Base-by-base conservation (phyloP, 2,113 vertebrate genomes). In the Microcebus lehilahytsara region DNA sequence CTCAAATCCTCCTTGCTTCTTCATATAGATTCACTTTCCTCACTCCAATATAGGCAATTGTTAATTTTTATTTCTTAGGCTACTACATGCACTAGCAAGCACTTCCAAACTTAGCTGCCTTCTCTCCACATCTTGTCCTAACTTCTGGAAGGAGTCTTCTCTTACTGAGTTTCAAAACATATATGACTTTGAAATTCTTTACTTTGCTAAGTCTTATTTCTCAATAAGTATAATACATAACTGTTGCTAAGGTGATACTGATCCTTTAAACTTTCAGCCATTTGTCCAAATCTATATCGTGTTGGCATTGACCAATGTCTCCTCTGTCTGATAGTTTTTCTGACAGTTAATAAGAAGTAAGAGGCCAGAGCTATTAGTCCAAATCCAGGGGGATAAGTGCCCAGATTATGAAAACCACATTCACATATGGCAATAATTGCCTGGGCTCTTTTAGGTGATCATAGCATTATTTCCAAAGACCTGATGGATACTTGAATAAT, bases 341-440 rank as follows among this genome's bases (percentile, higher is more conserved):
- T 95, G 79, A 93, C 83, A 92, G 86, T 80, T 96, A 98, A 97
- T 93, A 93, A 95, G 79, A 93, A 97, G 64, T 85, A 93, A 97
- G 96, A 91, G 64, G n/a, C 86, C 75, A 85, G 46, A 92, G 86
- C 75, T 92, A 94, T 98, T 95, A 97, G 75, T 75, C 40, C 58
- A 93, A 97, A 93, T 97, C 96, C 93, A 75, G 90, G 23, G 79
- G 93, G 66, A 96, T 78, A 81, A 95, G 32, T 87, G 40, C 91
- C 83, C 64, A 93, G 91, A 95, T 93, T 93, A 93, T 10, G 8
- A 71, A 98, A 98, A 97, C 96, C 96, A 97, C 96, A 96, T 88
- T 94, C 97, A 96, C 98, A 98, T 96, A 97, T 97, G 97, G 97
- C 93, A 97, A 46, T 96, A 94, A 98, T 98, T 96, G 96, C 34